Conservation (phyloP, 2,797 vertebrate species). For the Petrocephalus schoutedeni region DNA sequence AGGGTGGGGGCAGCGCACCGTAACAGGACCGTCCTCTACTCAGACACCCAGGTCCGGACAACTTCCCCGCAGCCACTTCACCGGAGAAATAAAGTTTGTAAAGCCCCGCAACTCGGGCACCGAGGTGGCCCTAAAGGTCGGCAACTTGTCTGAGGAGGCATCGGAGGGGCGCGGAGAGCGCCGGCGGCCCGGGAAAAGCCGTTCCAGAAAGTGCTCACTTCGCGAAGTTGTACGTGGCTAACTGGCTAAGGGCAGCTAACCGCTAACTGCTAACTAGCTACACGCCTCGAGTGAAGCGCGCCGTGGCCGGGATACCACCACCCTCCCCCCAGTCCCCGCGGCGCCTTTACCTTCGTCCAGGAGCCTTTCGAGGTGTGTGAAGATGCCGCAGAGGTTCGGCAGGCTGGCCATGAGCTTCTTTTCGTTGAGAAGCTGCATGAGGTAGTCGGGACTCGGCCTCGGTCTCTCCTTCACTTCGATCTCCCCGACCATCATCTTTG, state of each 20-base stretch:
- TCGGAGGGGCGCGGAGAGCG: not conserved
- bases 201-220: not conserved
- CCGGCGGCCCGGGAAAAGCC: not conserved
- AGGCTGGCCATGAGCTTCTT: conserved; percentile 79
- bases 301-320: conserved; percentile 12
- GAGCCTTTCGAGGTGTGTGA: conserved; percentile 88
- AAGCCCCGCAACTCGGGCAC: not conserved
- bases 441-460: conserved; percentile 80
- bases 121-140: not conserved
- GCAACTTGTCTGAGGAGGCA: not conserved
- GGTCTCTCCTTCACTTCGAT: conserved; percentile 81
- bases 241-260: not conserved
- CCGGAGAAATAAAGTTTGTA: not conserved
- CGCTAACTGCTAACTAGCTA: conserved; percentile 13
- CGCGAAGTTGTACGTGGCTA: not conserved
- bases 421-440: conserved; percentile 78
- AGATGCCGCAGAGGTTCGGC: conserved; percentile 78
- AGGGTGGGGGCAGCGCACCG: not conserved
- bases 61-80: conserved; percentile 42
- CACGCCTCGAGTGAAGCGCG: not conserved
- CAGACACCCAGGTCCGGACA: conserved; percentile 32
- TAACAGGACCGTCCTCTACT: conserved; percentile 15
- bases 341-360: conserved; percentile 83
- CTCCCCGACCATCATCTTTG: conserved; percentile 80
- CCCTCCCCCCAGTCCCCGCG: conserved; percentile 34